Conservation (phyloP, 2,797 vertebrate genomes). For the Tangara arthus region DNA sequence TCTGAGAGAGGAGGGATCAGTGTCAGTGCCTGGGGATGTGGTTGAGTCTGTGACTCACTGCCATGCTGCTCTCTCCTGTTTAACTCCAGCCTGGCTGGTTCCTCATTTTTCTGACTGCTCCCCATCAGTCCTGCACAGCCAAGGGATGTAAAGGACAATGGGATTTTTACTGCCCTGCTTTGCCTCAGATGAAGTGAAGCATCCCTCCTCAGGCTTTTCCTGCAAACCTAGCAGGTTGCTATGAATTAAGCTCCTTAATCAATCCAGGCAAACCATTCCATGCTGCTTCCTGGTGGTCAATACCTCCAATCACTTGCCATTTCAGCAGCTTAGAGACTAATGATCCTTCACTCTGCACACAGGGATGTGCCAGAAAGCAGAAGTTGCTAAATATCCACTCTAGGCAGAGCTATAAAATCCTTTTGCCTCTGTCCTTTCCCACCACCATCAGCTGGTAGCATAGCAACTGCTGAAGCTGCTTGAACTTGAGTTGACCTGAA, state of each 20-base stretch:
- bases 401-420: conserved; percentile 37
- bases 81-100: not conserved
- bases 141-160: not conserved
- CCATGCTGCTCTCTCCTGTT: rapidly evolving
- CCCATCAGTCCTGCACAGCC: not conserved
- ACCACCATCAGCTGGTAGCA: conserved; percentile 38
- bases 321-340: conserved; percentile 62
- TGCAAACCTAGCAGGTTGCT: conserved; percentile 31
- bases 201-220: conserved; percentile 50
- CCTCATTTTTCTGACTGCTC: not conserved
- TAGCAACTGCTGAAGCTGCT: conserved; percentile 69
- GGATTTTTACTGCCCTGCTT: conserved; percentile 2
- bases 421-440: conserved; percentile 14
- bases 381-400: conserved; percentile 56
- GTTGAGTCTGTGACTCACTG: rapidly evolving
- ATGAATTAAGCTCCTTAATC: conserved; percentile 65
- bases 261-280: conserved; percentile 42
- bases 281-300: conserved; percentile 31
- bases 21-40: rapidly evolving
- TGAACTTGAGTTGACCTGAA: conserved; percentile 52
- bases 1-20: not conserved
- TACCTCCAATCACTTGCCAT: conserved; percentile 59
- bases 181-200: conserved; percentile 31
- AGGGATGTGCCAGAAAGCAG: conserved; percentile 38
- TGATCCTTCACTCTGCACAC: not conserved